phyloP scores from a whole-genome alignment of 2,113 vertebrate species.

The Podiceps cristatus region DNA sequence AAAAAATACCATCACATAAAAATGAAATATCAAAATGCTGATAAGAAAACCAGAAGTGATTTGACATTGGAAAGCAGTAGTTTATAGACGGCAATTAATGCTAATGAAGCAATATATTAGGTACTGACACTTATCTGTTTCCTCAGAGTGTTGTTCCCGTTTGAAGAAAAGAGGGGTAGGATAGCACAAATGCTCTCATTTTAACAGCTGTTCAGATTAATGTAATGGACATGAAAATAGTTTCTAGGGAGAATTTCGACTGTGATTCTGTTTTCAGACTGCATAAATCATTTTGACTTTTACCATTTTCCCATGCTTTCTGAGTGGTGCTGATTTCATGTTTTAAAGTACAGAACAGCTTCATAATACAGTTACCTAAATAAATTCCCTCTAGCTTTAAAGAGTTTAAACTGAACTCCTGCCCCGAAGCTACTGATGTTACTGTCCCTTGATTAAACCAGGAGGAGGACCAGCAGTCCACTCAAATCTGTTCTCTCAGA shows the following conservation, averaged over 20 bases:
- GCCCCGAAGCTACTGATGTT: neutral
- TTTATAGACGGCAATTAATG: neutral
- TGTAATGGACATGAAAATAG: neutral
- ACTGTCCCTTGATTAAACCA: neutral
- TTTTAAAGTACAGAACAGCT: neutral
- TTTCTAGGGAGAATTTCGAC: neutral
- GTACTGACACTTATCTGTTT: neutral
- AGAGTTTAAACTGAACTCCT: neutral
- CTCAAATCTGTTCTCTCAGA: neutral
- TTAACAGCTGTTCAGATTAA: neutral
- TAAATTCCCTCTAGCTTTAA: neutral
- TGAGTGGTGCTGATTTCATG: neutral
- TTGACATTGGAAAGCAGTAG: neutral
- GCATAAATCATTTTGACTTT: neutral
- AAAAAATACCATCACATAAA: constrained; percentile 37
- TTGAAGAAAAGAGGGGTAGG: neutral
- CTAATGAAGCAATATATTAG: neutral
- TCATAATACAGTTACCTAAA: neutral
- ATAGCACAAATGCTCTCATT: neutral
- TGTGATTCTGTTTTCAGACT: neutral
- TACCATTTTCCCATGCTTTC: neutral
- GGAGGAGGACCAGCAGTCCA: neutral
- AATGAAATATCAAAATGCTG: constrained; percentile 8
- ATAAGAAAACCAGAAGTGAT: neutral
- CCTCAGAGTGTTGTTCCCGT: neutral